Base-by-base conservation (phyloP, 2,888 invertebrate genomes). In the Platycheirus albimanus region DNA sequence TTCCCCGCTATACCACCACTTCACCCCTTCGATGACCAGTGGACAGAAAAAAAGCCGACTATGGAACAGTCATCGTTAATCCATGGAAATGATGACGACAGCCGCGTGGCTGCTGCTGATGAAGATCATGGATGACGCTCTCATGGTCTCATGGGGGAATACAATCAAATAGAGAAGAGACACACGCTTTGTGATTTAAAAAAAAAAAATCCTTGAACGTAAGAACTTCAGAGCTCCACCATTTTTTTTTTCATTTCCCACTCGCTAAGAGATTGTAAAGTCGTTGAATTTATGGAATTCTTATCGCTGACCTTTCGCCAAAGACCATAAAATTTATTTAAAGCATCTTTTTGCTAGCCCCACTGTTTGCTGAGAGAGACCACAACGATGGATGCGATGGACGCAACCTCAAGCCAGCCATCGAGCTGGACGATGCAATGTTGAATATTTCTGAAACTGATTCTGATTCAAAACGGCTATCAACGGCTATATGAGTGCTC, bases 261-360 rank as follows among this genome's bases (percentile, higher is more conserved):
- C 58, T 20, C 19, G n/a, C n/a, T n/a, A 28, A 54, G 49, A 24
- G 76, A 69, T 47, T 79, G 84, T 85, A 81, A 85, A 84, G 52
- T 75, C 28, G 43, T 71, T 63, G 81, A 58, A 84, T 85, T 85
- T 85, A 85, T 85, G 84, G 64, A 85, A 75, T 75, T 75, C 75
- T 85, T 85, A 85, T 84, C 84, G 74, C 77, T 85, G 85, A 85
- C 85, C 85, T 85, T 85, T 85, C 81, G 81, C 78, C 66, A 70
- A 30, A 36, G 52, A 49, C 76, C 61, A 79, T 84, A 84, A 84
- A 84, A 84, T 80, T 70, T 79, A 79, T 74, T 79, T 84, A 84
- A 79, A 64, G 74, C 30, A 63, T 61, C 52, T 74, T 51, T 58
- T 71, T 36, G 58, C 70, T 47, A 63, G 47, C 15, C 36, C 8